Evolutionary conservation across 2,113 vertebrate genomes (phyloP).

Genomic region (Cephalopholis sonnerati): DNA sequence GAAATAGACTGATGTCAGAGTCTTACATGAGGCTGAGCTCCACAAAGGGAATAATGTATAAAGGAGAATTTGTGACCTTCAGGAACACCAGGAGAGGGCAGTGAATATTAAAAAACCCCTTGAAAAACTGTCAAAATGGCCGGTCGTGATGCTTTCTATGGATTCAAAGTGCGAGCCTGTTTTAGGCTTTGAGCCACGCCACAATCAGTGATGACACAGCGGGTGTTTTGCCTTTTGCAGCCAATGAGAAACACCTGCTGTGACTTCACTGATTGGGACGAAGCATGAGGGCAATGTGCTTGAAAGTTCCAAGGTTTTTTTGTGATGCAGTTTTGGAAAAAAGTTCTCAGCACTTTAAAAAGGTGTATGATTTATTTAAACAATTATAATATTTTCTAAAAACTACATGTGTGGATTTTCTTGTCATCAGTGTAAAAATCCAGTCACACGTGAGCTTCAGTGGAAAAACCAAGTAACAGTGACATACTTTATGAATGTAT

Average conservation of each 20-base stretch:
- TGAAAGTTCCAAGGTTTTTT: neutral
- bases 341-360: neutral
- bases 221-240: slow-evolving; percentile 21
- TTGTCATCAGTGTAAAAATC: neutral
- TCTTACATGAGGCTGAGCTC: neutral
- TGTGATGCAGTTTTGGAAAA: neutral
- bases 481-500: neutral
- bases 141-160: neutral
- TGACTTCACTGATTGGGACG: slow-evolving; percentile 15
- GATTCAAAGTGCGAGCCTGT: neutral
- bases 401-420: too few species aligned
- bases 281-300: neutral
- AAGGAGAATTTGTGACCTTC: slow-evolving; percentile 1
- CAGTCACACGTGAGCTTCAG: neutral
- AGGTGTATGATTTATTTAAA: neutral
- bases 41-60: neutral
- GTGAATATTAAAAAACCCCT: neutral
- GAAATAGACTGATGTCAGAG: slow-evolving; percentile 1
- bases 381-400: neutral
- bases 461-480: too few species aligned
- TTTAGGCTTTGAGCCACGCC: neutral
- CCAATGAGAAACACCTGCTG: slow-evolving; percentile 7
- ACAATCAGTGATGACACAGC: slow-evolving; percentile 17
- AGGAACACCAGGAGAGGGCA: neutral
- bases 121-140: neutral